Evolutionary conservation across 92 coral and sea anemone species (phyloP), one percentile per base, ranked within the genome.

Genomic region (Epizoanthus ramosus): DNA sequence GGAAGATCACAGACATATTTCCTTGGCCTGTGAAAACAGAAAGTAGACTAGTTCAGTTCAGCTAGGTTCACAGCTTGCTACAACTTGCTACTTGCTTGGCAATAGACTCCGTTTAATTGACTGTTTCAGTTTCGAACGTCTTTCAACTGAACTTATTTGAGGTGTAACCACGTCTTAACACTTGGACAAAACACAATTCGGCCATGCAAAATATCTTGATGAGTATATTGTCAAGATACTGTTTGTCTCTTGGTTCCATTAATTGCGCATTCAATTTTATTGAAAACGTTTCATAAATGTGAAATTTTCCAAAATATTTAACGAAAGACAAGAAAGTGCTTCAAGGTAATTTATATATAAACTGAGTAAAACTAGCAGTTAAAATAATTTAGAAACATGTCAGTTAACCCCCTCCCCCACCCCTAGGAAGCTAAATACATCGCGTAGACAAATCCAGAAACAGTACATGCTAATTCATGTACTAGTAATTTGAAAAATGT

Each of bases 1-100:
- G 82, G 15, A 77, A 77, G 58, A 77, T 77, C 8, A 77, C 63
- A 15, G 82, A 77, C 82, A 77, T 77, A 5, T 7, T 41, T 63
- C 45, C 25, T 72, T 25, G 45, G 35, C 35, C 79, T 74, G 65
- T 19, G 75, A 12, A 39, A 19, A 24, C 2, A 50, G 4, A 43
- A 77, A 77, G 16, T 14, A 28, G 35, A 2, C 8, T 43, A 63
- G 15, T 4, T 61, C 22, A 21, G 47, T 18, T 37, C 19, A 14
- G 69, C 21, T 43, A 9, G 37, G 13, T 24, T 41, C 57, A 50
- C 54, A 50, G 54, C 18, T 10, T 54, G 8, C 50, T 6, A 14
- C 37, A 59, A 3, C 14, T 31, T 52, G 59, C 18, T 56, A 37
- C 8, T 43, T 12, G 25, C 23, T 6, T 43, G 54, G 17, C 71